Evolutionary conservation across 2,113 vertebrate genomes (phyloP).

Genomic region (Cinclus cinclus): DNA sequence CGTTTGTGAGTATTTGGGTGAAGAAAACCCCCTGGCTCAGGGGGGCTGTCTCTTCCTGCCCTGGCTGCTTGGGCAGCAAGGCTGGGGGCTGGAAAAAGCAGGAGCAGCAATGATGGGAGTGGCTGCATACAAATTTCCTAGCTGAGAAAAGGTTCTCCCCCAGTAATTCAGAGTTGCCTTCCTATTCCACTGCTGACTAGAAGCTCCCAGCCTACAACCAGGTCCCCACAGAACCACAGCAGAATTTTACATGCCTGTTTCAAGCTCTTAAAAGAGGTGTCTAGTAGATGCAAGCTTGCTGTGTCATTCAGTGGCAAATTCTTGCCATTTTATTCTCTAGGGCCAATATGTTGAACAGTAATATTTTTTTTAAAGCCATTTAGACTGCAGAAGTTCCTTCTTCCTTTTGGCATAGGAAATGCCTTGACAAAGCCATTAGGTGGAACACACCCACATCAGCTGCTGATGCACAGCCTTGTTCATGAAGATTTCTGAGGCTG

Average conservation of each 20-base stretch:
- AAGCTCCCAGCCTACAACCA: neutral
- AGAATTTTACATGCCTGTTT: neutral
- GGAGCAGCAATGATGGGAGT: neutral
- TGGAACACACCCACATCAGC: neutral
- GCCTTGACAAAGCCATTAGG: neutral
- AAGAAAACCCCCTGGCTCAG: neutral
- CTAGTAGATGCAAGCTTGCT: neutral
- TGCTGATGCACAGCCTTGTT: neutral
- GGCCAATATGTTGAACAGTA: neutral
- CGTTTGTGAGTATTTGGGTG: slow-evolving; percentile 80
- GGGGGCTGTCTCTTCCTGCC: neutral
- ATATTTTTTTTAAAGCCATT: neutral
- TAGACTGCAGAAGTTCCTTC: neutral
- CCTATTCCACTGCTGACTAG: neutral
- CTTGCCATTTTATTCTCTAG: neutral
- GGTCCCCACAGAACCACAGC: neutral
- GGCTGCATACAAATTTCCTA: neutral
- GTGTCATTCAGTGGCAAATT: neutral
- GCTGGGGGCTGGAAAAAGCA: neutral
- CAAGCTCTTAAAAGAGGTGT: neutral
- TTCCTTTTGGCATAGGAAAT: neutral
- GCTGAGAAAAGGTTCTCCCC: neutral
- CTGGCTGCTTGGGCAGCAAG: neutral
- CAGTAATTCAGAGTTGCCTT: neutral
- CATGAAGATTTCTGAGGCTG: neutral